These are phyloP conservation scores for Plodia interpunctella DNA, from an alignment of 1,140 invertebrate species.

Conservation along the genomic window DNA sequence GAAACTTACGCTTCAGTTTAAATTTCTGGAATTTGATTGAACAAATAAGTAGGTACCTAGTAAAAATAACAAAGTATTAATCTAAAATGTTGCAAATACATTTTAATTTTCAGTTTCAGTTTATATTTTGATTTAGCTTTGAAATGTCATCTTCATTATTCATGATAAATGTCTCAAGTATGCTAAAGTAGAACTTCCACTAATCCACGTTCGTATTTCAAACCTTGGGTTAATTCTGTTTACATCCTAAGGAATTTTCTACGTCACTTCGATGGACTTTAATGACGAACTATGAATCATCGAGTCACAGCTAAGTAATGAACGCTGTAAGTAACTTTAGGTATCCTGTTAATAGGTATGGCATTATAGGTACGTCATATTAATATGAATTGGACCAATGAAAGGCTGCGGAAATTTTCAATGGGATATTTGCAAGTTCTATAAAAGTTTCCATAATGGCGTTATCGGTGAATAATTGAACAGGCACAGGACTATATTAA, in stretches of 20 bases:
- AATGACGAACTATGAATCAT: background rate
- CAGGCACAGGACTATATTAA: background rate
- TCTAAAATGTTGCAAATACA: too few relatives aligned
- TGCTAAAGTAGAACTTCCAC: background rate
- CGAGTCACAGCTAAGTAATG: background rate
- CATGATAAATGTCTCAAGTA: too few relatives aligned
- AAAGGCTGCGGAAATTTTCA: slow-evolving; percentile 11
- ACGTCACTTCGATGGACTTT: background rate
- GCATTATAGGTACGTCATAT: background rate
- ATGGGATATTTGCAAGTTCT: slow-evolving; percentile 10
- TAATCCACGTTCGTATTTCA: background rate
- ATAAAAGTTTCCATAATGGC: slow-evolving; percentile 13
- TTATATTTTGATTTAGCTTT: too few relatives aligned
- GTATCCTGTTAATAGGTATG: too few relatives aligned
- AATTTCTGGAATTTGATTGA: too few relatives aligned
- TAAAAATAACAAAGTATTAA: too few relatives aligned
- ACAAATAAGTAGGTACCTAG: too few relatives aligned
- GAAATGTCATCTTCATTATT: too few relatives aligned
- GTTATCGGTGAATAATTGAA: slow-evolving; percentile 13
- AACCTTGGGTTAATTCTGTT: background rate
- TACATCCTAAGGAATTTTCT: slow-evolving; percentile 1
- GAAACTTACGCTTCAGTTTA: too few relatives aligned
- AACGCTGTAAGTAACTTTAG: background rate
- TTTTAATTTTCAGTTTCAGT: too few relatives aligned
- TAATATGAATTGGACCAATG: slow-evolving; percentile 1